Evolutionary conservation across 2,888 invertebrate species (phyloP).

Genomic region (Polydesmus complanatus): DNA sequence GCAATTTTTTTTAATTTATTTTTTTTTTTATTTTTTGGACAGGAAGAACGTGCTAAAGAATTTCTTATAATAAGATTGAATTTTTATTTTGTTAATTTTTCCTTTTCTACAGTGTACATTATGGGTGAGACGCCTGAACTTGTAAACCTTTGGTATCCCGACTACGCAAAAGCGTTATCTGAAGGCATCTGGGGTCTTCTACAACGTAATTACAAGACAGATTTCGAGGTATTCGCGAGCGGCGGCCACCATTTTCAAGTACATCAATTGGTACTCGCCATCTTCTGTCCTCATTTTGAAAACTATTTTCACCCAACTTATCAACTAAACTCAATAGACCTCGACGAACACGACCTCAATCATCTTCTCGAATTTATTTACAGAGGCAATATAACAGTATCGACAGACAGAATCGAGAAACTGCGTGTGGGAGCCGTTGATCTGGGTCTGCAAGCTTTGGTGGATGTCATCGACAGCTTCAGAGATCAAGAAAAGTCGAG

Average conservation of each 20-base stretch:
- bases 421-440: neutral
- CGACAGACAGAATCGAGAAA: neutral
- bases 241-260: conserved; percentile 6
- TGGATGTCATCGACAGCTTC: neutral
- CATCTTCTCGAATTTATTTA: neutral
- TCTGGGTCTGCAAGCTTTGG: neutral
- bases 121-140: neutral
- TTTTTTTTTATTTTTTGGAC: too few relatives aligned
- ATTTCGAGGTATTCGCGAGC: conserved; percentile 7
- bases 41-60: too few relatives aligned
- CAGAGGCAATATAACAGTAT: neutral
- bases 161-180: neutral
- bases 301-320: neutral
- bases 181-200: conserved; percentile 10
- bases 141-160: conserved; percentile 1
- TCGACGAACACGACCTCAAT: neutral
- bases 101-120: too few relatives aligned
- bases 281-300: conserved; percentile 7
- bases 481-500: neutral
- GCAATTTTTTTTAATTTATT: too few relatives aligned
- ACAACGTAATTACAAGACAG: conserved; percentile 4
- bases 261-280: conserved; percentile 11
- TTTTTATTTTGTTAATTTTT: too few relatives aligned
- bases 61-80: too few relatives aligned
- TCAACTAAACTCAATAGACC: neutral